Base-by-base conservation (phyloP, 2,888 invertebrate species). In the Drosophila anomelani region DNA sequence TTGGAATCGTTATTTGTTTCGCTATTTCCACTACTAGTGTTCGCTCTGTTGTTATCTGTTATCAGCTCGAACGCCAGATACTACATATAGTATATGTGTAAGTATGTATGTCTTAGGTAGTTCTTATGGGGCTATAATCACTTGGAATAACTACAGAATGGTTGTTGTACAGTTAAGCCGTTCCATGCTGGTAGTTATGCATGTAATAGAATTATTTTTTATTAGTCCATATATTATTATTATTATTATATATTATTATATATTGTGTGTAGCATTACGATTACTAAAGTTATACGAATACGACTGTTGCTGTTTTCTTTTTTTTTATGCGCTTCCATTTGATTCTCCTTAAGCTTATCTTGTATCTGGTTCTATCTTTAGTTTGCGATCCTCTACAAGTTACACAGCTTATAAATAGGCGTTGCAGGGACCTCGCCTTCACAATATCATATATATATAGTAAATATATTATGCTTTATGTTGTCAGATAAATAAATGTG, bases 211-310 rank as follows among this genome's bases (percentile, higher is more conserved):
- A 66, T 63, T 60, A 47, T 53, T 77, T 85, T 85, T 85, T 78
- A 79, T 83, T 85, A 81, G 73, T 72, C 46, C 74, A 80, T 80
- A 85, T 68, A 54, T 53, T 71, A 70, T 58, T 53, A 60, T 53
- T 36, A 34, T 49, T 29, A 49, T 59, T 47, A 54, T 62, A 58
- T 51, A 51, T 51, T 60, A 41, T 68, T 26, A 58, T 57, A 58
- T 57, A 62, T 46, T 53, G 51, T 69, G 69, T 67, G 58, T 69
- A 69, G 51, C 58, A 67, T 68, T 70, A 67, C 46, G 70, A 20
- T 67, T 69, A 69, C 57, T 58, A 63, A 57, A 61, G 62, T 63
- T 78, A 61, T 71, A 51, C 56, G 63, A 60, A 51, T 62, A 55
- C 59, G 51, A 53, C 75, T 62, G 29, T 34, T 26, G 23, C 15